phyloP scores from a whole-genome alignment of 2,113 vertebrate species.

The Dermatemys mawii region DNA sequence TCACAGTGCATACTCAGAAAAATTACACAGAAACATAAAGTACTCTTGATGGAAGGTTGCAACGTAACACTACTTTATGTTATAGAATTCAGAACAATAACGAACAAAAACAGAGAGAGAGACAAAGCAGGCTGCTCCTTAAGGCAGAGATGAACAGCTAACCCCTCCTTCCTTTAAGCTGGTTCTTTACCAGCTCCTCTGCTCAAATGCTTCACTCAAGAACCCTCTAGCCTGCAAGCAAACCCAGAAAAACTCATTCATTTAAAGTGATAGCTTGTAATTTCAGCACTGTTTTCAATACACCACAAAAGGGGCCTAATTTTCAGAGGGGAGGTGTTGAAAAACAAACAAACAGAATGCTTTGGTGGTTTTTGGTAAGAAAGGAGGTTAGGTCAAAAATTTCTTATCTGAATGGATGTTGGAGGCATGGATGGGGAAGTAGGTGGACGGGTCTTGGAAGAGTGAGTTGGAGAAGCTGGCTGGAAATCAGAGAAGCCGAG shows the following conservation, averaged over 20 bases:
- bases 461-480: neutral
- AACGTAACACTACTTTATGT: neutral
- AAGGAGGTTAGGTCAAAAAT: neutral
- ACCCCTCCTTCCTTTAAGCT: neutral
- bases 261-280: neutral
- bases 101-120: neutral
- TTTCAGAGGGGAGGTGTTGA: neutral
- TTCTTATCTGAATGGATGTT: neutral
- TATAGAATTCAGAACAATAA: neutral
- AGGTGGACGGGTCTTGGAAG: neutral
- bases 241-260: neutral
- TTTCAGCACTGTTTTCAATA: neutral
- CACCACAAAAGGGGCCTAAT: neutral
- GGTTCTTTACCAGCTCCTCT: neutral
- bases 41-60: neutral
- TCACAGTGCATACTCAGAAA: neutral
- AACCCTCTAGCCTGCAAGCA: neutral
- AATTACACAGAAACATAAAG: neutral
- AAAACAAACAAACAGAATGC: neutral
- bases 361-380: neutral
- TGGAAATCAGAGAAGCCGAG: neutral
- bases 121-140: neutral
- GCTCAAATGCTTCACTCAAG: neutral
- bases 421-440: neutral
- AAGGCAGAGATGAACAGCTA: neutral